Evolutionary conservation across 23 tunicate species (phyloP), one percentile per base, ranked within the genome.

Genomic region (Pegea sp.): DNA sequence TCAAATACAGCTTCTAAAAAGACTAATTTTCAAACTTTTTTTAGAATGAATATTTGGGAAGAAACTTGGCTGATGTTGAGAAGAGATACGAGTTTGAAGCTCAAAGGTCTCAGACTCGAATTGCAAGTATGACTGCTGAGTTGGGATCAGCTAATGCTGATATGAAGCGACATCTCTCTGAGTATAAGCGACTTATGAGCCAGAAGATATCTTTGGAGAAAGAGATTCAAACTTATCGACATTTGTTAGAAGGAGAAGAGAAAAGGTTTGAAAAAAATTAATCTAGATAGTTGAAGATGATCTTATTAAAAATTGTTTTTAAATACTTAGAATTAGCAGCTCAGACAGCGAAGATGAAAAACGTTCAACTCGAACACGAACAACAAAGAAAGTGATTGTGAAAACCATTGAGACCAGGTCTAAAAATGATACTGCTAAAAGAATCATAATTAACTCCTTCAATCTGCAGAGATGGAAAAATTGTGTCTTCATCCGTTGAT

Each of bases 11-110:
- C n/a, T n/a, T n/a, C n/a, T n/a, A n/a, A n/a, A n/a, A n/a, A n/a
- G n/a, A n/a, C n/a, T n/a, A n/a, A n/a, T n/a, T n/a, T n/a, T n/a
- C n/a, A n/a, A 13, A 1, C 8, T 43, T 44, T 59, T 65, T 48
- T 60, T 68, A 84, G 95, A 91, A 91, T 54, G 99, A 91, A 22
- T 91, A 91, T 54, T 73, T 91, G 50, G 99, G 79, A 62, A 73
- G 99, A 71, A 91, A 91, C 57, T 61, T 91, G 31, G 99, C 86
- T 50, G 93, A 91, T 55, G 91, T 78, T 3, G 99, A 91, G 52
- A 91, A 79, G 48, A 87, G 99, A 29, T 79, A 78, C 56, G 99
- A 91, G 44, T 16, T 63, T 32, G 93, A 91, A 74, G 78, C 58
- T 1, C 24, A 58, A 5, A 81, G 84, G 23, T 79, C 75, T 61